These are phyloP conservation scores for Cyrtorhinus lividipennis DNA, from an alignment of 1,140 invertebrate genomes.

Conservation along the genomic window DNA sequence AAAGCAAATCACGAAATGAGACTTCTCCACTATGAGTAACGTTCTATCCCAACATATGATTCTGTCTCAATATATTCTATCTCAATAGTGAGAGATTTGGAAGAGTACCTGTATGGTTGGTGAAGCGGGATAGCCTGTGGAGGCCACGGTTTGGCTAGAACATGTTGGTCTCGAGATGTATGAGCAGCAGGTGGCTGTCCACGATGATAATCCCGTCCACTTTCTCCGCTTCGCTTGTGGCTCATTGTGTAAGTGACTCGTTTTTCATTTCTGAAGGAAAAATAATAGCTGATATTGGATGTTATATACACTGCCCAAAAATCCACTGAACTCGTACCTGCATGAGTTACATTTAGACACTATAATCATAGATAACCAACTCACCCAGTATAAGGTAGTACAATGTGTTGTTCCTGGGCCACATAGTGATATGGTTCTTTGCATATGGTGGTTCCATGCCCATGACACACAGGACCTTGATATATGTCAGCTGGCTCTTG, in stretches of 20 bases:
- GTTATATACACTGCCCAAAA: too few relatives aligned
- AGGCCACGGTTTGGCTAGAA: conserved; percentile 34
- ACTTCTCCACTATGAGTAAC: too few relatives aligned
- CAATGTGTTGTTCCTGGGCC: conserved; percentile 40
- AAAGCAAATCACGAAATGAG: too few relatives aligned
- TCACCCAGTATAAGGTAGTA: conserved; percentile 24
- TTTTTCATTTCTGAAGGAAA: conserved; percentile 34
- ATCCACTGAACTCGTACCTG: too few relatives aligned
- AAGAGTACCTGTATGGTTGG: conserved; percentile 42
- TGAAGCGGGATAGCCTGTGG: conserved; percentile 40
- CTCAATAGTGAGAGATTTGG: too few relatives aligned
- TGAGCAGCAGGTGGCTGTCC: conserved; percentile 48
- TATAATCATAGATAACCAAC: too few relatives aligned
- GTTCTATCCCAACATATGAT: too few relatives aligned
- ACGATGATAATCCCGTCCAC: conserved; percentile 23
- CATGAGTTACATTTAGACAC: too few relatives aligned
- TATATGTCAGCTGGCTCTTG: conserved; percentile 29
- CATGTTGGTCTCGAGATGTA: conserved; percentile 35
- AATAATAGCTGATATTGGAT: too few relatives aligned
- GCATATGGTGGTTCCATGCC: conserved; percentile 32
- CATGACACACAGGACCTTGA: conserved; percentile 25
- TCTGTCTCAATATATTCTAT: too few relatives aligned
- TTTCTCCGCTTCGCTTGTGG: conserved; percentile 14
- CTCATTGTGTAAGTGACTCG: conserved; percentile 39
- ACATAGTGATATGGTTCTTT: conserved; percentile 42